Percentiles rank a stretch among this genome's conserved stretches.
phyloP scores from a whole-genome alignment of 2,888 invertebrate species.

The Seira musarum region DNA sequence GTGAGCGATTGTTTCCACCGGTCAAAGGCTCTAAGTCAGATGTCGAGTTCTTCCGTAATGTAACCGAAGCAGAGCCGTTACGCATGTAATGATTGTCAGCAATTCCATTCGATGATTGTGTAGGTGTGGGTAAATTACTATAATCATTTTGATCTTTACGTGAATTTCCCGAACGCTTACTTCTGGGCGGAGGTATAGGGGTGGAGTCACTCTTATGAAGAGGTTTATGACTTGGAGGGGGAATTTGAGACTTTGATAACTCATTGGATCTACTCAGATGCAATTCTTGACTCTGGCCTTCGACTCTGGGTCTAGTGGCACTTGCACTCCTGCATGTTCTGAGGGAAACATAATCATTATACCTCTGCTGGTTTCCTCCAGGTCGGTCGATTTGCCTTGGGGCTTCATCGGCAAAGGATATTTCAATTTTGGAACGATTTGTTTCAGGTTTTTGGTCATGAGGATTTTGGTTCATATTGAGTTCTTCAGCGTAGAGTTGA shows the following conservation, averaged over 20 bases:
- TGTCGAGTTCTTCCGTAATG: conserved; percentile 29
- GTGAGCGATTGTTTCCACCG: background rate
- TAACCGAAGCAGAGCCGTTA: conserved; percentile 28
- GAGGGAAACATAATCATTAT: conserved; percentile 67
- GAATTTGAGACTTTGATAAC: background rate
- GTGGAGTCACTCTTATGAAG: conserved; percentile 32
- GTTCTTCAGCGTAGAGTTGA: conserved; percentile 57
- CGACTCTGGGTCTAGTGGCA: background rate
- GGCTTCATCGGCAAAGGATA: background rate
- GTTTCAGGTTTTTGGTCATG: background rate
- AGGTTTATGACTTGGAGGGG: background rate
- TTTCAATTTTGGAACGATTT: conserved; percentile 20
- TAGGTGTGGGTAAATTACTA: conserved; percentile 12
- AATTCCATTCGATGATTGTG: background rate
- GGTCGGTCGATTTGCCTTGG: background rate
- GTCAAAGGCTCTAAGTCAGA: background rate
- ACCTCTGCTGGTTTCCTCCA: conserved; percentile 16
- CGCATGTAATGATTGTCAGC: conserved; percentile 25
- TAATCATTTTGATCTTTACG: conserved; percentile 37
- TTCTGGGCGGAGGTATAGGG: conserved; percentile 67
- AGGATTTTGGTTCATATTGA: background rate
- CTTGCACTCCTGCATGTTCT: conserved; percentile 49
- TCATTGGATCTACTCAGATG: background rate
- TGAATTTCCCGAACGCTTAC: conserved; percentile 50
- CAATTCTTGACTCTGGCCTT: background rate